Conservation (phyloP, 2,888 invertebrate genomes). For the Thelaira solivaga region DNA sequence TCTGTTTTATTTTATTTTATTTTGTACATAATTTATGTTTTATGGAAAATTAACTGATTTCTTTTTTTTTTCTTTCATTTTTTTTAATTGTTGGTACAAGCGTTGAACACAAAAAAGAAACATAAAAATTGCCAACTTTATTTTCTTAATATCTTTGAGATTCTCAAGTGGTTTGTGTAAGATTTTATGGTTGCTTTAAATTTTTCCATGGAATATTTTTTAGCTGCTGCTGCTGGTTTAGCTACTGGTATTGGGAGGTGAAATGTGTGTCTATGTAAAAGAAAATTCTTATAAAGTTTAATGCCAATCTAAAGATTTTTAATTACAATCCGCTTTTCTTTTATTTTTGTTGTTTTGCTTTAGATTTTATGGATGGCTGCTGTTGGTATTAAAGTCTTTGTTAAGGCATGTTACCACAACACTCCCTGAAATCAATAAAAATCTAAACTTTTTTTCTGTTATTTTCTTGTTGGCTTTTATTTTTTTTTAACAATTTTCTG, state of each 20-base stretch:
- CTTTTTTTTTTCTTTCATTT: background rate
- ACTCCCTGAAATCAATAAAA: constrained; percentile 61
- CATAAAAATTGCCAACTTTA: constrained; percentile 46
- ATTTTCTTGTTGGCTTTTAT: background rate
- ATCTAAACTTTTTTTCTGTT: constrained; percentile 42
- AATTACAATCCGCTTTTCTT: constrained; percentile 53
- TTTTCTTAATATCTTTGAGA: constrained; percentile 53
- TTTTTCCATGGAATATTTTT: constrained; percentile 38
- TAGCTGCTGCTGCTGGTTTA: background rate
- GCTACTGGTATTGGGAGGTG: constrained; percentile 4
- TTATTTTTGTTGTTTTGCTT: constrained; percentile 2
- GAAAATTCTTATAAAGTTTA: constrained; percentile 54
- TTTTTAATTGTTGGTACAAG: constrained; percentile 7
- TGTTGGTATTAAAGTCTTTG: constrained; percentile 50
- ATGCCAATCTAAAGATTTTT: constrained; percentile 61
- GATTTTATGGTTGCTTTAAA: constrained; percentile 56
- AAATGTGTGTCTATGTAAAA: background rate
- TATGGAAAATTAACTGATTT: constrained; percentile 59
- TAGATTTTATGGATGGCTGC: constrained; percentile 27
- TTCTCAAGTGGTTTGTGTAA: constrained; percentile 53
- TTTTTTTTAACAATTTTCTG: constrained; percentile 45
- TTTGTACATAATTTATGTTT: constrained; percentile 56
- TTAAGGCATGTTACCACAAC: constrained; percentile 58
- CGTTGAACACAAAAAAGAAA: background rate
- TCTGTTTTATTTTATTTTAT: constrained; percentile 25